Percentiles rank a stretch among this genome's conserved stretches.
phyloP scores from a whole-genome alignment of 2,113 vertebrate species.

The Ranitomeya imitator region DNA sequence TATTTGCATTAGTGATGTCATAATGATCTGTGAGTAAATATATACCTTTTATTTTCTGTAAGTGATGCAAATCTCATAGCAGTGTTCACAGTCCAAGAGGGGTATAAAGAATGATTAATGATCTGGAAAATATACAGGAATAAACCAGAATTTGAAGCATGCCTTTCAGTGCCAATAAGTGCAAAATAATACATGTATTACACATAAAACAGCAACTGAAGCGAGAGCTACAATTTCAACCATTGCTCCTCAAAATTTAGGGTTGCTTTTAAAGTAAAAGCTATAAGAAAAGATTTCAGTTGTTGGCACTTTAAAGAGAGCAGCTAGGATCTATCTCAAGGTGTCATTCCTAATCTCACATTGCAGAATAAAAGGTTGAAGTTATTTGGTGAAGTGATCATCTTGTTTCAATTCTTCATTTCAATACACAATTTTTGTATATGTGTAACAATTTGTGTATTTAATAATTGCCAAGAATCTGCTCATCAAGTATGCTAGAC shows the following conservation, averaged over 20 bases:
- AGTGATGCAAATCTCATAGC: not conserved
- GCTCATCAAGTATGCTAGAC: no score
- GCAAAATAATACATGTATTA: not conserved
- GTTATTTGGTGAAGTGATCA: no score
- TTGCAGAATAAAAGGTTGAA: no score
- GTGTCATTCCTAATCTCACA: no score
- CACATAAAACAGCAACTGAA: not conserved
- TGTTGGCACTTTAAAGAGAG: not conserved
- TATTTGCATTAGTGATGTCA: not conserved
- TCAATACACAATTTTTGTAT: no score
- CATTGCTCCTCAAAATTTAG: not conserved
- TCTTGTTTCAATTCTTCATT: no score
- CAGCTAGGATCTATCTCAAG: not conserved
- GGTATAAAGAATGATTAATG: conserved; percentile 6
- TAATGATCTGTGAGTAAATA: not conserved
- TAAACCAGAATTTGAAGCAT: not conserved
- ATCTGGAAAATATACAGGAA: not conserved
- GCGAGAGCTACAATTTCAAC: not conserved
- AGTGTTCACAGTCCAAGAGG: not conserved
- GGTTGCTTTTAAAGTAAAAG: no score
- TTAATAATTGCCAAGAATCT: no score
- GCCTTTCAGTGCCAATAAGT: not conserved
- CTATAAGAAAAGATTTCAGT: not conserved
- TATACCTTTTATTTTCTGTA: not conserved
- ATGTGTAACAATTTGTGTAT: no score